phyloP scores from a whole-genome alignment of 2,113 vertebrate species.

The Hydropotes inermis region DNA sequence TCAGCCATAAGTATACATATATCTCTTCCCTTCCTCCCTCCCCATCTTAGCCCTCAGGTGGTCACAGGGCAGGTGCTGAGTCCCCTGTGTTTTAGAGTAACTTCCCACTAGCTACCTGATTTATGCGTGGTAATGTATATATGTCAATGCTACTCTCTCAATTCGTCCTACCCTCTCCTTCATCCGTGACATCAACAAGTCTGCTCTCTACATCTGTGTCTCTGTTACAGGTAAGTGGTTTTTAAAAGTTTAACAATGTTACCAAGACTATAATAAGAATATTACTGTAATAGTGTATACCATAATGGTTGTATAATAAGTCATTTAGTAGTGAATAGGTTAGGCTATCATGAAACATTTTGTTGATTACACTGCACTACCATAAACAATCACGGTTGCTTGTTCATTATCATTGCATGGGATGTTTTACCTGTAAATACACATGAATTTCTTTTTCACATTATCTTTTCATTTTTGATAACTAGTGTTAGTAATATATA shows the following conservation, averaged over 20 bases:
- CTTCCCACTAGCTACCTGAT: neutral
- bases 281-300: neutral
- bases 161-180: neutral
- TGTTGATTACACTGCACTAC: neutral
- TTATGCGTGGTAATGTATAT: neutral
- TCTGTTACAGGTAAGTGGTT: neutral
- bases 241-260: neutral
- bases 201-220: neutral
- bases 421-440: neutral
- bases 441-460: neutral
- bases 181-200: neutral
- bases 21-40: neutral
- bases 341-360: neutral
- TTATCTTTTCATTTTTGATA: neutral
- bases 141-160: neutral
- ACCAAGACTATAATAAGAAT: neutral
- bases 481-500: neutral
- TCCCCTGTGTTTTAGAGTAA: neutral
- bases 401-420: neutral
- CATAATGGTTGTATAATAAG: neutral
- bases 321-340: neutral
- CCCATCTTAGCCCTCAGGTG: neutral
- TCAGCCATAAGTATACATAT: neutral
- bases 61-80: neutral
- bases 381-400: neutral